These are phyloP conservation scores for Polydrusus pterygomalis DNA, from an alignment of 2,888 invertebrate genomes.

Conservation along the genomic window DNA sequence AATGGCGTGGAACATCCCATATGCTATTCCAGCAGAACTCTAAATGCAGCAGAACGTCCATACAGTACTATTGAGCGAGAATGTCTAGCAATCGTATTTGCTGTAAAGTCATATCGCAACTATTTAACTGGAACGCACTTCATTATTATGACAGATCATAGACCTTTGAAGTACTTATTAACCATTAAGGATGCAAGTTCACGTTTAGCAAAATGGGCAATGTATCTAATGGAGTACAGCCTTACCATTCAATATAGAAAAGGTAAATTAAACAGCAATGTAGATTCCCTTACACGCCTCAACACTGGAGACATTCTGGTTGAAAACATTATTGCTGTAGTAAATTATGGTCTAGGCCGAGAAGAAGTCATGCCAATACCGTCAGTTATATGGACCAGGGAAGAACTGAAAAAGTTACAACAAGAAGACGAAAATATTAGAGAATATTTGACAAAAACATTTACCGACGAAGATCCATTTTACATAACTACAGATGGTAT, in stretches of 20 bases:
- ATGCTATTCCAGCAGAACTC: too few species aligned
- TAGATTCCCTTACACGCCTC: not conserved
- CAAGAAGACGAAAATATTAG: too few species aligned
- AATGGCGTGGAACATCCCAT: constrained; percentile 18
- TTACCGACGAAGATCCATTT: not conserved
- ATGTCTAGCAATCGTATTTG: constrained; percentile 32
- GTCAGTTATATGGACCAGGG: constrained; percentile 19
- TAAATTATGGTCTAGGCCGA: constrained; percentile 8
- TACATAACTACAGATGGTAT: not conserved
- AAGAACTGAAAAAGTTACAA: too few species aligned
- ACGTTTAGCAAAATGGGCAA: constrained; percentile 36
- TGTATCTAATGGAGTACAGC: constrained; percentile 36
- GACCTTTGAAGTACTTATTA: constrained; percentile 40
- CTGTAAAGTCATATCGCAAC: constrained; percentile 34
- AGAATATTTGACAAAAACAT: constrained; percentile 38
- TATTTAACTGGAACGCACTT: too few species aligned
- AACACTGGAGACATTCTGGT: too few species aligned
- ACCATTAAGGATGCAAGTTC: constrained; percentile 45
- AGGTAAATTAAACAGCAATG: not conserved
- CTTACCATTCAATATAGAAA: constrained; percentile 35
- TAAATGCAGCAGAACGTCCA: constrained; percentile 35
- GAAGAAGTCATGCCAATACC: too few species aligned
- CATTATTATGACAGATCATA: constrained; percentile 25
- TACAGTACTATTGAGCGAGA: constrained; percentile 45
- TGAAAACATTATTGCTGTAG: too few species aligned